Conservation (phyloP, 2,888 invertebrate genomes). For the Helobdella robusta region DNA sequence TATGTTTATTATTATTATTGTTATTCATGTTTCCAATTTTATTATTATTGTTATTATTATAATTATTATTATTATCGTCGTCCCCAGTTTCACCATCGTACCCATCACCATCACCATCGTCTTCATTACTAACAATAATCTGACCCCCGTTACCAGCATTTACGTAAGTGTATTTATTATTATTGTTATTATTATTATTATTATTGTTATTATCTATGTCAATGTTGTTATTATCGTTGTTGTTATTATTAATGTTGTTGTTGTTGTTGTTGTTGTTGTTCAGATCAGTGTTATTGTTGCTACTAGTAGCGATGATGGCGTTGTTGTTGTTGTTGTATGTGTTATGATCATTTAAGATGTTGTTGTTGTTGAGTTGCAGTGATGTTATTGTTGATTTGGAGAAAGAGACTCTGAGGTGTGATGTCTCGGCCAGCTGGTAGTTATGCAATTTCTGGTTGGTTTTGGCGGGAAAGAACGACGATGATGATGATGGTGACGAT, state of each 20-base stretch:
- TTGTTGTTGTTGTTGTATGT: not conserved
- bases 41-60: constrained; percentile 1
- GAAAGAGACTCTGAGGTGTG: constrained; percentile 96
- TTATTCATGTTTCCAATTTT: not conserved
- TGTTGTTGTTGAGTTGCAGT: constrained; percentile 42
- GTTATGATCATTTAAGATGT: constrained; percentile 9
- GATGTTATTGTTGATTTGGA: constrained; percentile 61
- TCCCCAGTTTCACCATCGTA: not conserved
- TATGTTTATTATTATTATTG: not conserved
- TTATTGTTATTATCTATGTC: not conserved
- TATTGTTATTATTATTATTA: constrained; percentile 1
- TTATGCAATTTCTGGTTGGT: constrained; percentile 85
- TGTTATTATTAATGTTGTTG: not conserved
- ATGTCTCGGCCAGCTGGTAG: constrained; percentile 93
- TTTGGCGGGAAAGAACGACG: too few relatives aligned
- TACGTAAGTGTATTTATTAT: not conserved
- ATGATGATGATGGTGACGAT: too few relatives aligned
- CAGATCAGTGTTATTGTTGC: not conserved
- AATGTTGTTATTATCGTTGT: not conserved
- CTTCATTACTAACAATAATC: not conserved
- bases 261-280: too few relatives aligned
- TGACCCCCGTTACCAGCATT: not conserved
- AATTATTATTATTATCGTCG: not conserved
- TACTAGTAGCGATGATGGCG: not conserved
- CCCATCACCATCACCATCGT: not conserved